Conservation (phyloP, 2,113 vertebrate species). For the Sclerurus mexicanus region DNA sequence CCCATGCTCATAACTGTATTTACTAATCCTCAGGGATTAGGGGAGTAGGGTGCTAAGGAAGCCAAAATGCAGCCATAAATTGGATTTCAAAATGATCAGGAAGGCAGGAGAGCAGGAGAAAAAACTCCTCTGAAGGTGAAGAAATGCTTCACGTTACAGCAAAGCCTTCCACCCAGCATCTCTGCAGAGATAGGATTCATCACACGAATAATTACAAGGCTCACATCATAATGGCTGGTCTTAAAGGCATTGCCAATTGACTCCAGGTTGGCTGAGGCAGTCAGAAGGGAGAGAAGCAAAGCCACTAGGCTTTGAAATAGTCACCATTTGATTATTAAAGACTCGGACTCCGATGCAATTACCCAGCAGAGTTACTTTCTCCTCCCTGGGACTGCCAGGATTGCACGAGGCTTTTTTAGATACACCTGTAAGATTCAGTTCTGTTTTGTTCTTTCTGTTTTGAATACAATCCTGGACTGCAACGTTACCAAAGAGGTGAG, state of each 20-base stretch:
- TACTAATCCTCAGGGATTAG: neutral
- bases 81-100: neutral
- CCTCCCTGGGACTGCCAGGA: neutral
- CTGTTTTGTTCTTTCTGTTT: neutral
- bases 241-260: neutral
- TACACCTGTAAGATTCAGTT: neutral
- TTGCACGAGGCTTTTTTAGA: neutral
- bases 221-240: neutral
- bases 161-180: neutral
- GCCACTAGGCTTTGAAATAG: neutral
- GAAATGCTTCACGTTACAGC: accelerated
- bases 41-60: neutral
- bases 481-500: neutral
- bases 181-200: neutral
- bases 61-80: neutral
- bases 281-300: neutral
- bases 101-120: neutral
- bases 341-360: neutral
- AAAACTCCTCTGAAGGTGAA: neutral
- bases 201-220: neutral
- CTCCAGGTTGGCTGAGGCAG: constrained; percentile 8
- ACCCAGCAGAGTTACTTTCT: neutral
- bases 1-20: neutral
- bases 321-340: neutral
- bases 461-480: neutral